Evolutionary conservation across 1,140 invertebrate genomes (phyloP).

Genomic region (Lysiphlebus fabarum): DNA sequence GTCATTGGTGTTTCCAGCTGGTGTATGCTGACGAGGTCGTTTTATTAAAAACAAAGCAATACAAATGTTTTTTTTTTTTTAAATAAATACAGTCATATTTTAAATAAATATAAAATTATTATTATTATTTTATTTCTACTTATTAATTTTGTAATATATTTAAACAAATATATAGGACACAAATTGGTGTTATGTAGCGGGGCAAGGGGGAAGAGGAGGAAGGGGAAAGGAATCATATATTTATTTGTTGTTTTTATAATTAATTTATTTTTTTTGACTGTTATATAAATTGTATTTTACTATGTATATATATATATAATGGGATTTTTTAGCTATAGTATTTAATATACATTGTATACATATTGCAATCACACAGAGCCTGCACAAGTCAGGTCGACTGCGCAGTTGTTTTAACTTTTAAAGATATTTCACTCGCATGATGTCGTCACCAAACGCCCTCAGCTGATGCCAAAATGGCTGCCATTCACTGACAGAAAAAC

Average conservation of each 20-base stretch:
- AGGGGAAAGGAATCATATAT: no score
- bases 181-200: no score
- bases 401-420: slow-evolving; percentile 3
- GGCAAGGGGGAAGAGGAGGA: no score
- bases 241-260: no score
- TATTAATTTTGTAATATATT: no score
- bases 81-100: no score
- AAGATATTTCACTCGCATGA: slow-evolving; percentile 31
- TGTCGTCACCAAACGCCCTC: slow-evolving; percentile 38
- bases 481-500: slow-evolving; percentile 32
- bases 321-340: no score
- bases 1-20: slow-evolving; percentile 18
- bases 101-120: no score
- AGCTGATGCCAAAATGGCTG: slow-evolving; percentile 34
- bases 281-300: not conserved
- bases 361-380: not conserved
- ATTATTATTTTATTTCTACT: no score
- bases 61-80: no score
- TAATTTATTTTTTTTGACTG: not conserved
- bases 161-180: no score
- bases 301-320: not conserved
- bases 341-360: no score
- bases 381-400: not conserved
- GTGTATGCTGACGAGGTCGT: slow-evolving; percentile 12
- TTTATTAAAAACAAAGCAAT: not conserved